Base-by-base conservation (phyloP, 2,113 vertebrate genomes). In the Sceloporus tristichus region DNA sequence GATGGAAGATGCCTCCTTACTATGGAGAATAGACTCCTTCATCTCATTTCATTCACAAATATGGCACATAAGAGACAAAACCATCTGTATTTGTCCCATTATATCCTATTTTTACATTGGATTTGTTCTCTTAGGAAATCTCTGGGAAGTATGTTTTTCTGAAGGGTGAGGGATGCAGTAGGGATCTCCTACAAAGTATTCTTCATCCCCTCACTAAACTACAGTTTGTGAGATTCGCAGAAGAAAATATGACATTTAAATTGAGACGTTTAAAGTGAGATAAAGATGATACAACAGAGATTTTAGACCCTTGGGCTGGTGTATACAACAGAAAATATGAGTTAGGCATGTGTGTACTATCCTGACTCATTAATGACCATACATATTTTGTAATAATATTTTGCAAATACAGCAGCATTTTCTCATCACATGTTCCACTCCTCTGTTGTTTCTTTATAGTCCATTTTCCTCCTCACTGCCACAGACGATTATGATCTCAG, bases 381-480 rank as follows among this genome's bases (percentile, higher is more conserved):
- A 48, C 13, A 59, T 14, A 25, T 7, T 59, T 85, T 62, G 6
- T 62, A 68, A 25, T 42, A 76, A 65, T 53, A 73, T 18, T 71
- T 71, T 71, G 38, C 66, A 42, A 68, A 83, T 73, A 25, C 3
- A 84, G 82, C 34, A 42, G 19, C 82, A 34, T 84, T 84, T 84
- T 19, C 73, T 14, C 38, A 8, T 19, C 34, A 40, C 29, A 9
- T 78, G 18, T 65, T 11, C 54, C 56, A 1, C 0, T 5, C 54
- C 14, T 82, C 48, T 1, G n/a, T 34, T 59, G 82, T 29, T 0
- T 13, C 66, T 68, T 1, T 85, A 74, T 14, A 40, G 54, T 48
- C 42, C 59, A 82, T 16, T 54, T 66, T 34, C 54, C 10, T 23
- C 10, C 29, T 13, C 18, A 54, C 25, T 73, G 54, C 40, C 71